Evolutionary conservation across 2,797 vertebrate genomes (phyloP).

Genomic region (Acanthurus lineatus): DNA sequence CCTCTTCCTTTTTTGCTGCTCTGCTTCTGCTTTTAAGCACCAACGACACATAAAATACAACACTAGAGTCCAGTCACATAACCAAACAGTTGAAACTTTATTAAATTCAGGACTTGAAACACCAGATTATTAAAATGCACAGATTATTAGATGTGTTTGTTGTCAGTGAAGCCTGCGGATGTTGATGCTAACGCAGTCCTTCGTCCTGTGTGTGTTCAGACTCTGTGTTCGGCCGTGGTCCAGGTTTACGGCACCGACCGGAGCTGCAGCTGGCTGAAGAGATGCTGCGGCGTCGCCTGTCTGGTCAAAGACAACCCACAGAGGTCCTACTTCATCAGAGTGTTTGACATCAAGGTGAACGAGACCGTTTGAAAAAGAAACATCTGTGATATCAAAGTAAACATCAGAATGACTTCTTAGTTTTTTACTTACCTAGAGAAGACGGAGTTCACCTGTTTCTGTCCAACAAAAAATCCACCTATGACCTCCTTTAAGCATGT

Average conservation of each 20-base stretch:
- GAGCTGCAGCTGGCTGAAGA: slow-evolving; percentile 92
- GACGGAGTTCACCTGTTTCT: too few relatives aligned
- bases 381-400: too few relatives aligned
- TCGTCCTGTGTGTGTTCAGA: slow-evolving; percentile 77
- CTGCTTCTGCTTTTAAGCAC: slow-evolving; percentile 7
- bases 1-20: slow-evolving; percentile 19
- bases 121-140: not conserved
- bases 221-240: slow-evolving; percentile 94
- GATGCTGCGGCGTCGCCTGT: slow-evolving; percentile 96
- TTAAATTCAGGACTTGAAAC: not conserved
- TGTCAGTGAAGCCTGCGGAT: not conserved
- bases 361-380: not conserved
- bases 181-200: not conserved
- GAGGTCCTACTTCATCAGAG: slow-evolving; percentile 97
- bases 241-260: slow-evolving; percentile 94
- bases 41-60: not conserved
- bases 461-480: too few relatives aligned
- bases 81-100: not conserved
- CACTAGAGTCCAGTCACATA: slow-evolving; percentile 11
- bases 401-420: not conserved
- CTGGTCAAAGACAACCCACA: slow-evolving; percentile 98
- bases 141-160: not conserved
- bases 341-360: slow-evolving; percentile 97
- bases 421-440: not conserved
- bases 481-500: too few relatives aligned